Percentiles rank a stretch among this genome's conserved stretches.
Conservation (phyloP, 2,888 invertebrate genomes). For the Pseudanteris insignis region DNA sequence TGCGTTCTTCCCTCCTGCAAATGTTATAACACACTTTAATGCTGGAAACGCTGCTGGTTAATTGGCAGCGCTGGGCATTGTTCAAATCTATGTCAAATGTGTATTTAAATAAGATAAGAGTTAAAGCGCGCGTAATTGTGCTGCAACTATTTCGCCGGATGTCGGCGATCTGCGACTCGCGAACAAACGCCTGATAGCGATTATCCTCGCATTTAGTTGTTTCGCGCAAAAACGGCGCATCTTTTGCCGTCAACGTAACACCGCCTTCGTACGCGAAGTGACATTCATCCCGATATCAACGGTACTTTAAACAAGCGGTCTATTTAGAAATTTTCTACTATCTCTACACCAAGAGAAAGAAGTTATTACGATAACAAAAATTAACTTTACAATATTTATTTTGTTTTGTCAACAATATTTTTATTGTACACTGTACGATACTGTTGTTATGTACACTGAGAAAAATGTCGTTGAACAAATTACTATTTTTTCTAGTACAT, state of each 20-base stretch:
- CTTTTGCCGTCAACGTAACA: not conserved
- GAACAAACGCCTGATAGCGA: slow-evolving; percentile 31
- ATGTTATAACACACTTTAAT: slow-evolving; percentile 38
- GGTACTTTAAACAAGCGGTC: too few species aligned
- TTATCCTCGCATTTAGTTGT: slow-evolving; percentile 23
- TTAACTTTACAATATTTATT: too few species aligned
- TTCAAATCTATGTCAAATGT: slow-evolving; percentile 37
- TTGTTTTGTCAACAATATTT: too few species aligned
- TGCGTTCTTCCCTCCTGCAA: slow-evolving; percentile 40
- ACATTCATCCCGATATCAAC: too few species aligned
- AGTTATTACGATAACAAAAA: too few species aligned
- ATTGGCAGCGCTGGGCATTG: slow-evolving; percentile 35
- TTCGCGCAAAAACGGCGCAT: slow-evolving; percentile 10
- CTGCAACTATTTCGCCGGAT: slow-evolving; percentile 29
- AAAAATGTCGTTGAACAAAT: too few species aligned
- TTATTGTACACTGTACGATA: too few species aligned
- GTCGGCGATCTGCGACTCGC: slow-evolving; percentile 24
- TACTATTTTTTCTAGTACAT: too few species aligned
- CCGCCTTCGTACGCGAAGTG: slow-evolving; percentile 1
- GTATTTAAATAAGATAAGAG: slow-evolving; percentile 38
- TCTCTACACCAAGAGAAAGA: too few species aligned
- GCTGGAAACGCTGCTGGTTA: slow-evolving; percentile 25
- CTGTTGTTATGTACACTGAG: too few species aligned
- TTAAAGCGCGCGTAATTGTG: slow-evolving; percentile 33
- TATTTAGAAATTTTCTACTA: too few species aligned